These are phyloP conservation scores for Tipula lateralis DNA, from an alignment of 2,888 invertebrate genomes.

Conservation along the genomic window DNA sequence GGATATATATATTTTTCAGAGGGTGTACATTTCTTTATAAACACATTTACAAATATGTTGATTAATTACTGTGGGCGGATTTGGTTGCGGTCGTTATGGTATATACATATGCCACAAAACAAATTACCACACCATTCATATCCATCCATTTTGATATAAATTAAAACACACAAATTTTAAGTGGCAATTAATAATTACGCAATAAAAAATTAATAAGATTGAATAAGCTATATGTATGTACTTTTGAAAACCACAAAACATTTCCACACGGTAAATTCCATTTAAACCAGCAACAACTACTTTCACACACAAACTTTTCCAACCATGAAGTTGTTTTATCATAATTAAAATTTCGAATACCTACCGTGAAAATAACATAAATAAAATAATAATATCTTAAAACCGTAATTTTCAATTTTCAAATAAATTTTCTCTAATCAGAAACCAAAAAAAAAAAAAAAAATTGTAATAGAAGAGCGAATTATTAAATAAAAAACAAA, in stretches of 20 bases:
- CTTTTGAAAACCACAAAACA: neutral
- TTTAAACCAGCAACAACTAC: neutral
- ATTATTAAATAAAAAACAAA: neutral
- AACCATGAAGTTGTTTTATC: neutral
- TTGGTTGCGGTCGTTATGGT: neutral
- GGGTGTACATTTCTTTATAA: neutral
- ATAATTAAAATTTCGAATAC: constrained; percentile 9
- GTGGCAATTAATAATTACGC: neutral
- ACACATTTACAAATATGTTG: neutral
- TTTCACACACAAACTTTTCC: neutral
- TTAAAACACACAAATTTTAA: neutral
- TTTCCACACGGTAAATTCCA: neutral
- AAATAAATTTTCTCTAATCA: constrained; percentile 15
- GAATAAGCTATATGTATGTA: too few relatives aligned
- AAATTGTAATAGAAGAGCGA: neutral
- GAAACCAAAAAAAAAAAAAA: neutral
- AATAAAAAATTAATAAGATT: neutral
- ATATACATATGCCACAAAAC: neutral
- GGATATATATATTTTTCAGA: neutral
- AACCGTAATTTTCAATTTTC: neutral
- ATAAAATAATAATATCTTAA: neutral
- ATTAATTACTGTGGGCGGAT: neutral
- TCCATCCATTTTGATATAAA: neutral
- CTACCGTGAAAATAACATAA: constrained; percentile 11
- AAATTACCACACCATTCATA: neutral